A percentile compares a stretch with the other conserved stretches of the same genome.
phyloP scores from a whole-genome alignment of 2,797 vertebrate species.

The Megalops cyprinoides region DNA sequence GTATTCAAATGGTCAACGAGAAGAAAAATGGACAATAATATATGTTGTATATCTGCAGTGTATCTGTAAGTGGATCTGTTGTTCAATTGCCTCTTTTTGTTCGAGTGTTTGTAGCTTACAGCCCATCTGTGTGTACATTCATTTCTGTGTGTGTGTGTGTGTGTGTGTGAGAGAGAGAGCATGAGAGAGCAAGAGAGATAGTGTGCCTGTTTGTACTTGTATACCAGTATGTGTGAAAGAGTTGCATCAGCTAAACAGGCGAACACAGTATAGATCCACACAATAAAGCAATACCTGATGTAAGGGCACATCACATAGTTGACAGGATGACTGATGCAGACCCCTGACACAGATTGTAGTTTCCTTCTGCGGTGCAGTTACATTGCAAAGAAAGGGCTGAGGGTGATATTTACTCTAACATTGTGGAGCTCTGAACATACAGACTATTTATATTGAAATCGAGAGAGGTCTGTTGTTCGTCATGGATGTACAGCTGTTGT shows the following conservation, averaged over 20 bases:
- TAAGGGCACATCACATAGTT: conserved; percentile 38
- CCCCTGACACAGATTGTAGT: background rate
- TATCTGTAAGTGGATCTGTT: background rate
- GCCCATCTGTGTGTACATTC: conserved; percentile 16
- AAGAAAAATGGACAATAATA: conserved; percentile 31
- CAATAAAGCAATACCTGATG: conserved; percentile 52
- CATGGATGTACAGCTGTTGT: conserved; percentile 11
- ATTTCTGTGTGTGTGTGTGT: conserved; percentile 27
- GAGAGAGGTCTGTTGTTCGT: background rate
- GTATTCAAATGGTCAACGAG: conserved; percentile 3
- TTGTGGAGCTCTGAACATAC: conserved; percentile 15
- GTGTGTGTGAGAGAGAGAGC: conserved; percentile 21
- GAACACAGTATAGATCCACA: conserved; percentile 34
- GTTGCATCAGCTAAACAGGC: conserved; percentile 25
- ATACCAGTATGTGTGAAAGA: background rate
- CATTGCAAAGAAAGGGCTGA: conserved; percentile 26
- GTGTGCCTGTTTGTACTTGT: background rate
- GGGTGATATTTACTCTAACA: conserved; percentile 1
- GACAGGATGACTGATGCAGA: conserved; percentile 28
- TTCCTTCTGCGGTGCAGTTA: conserved; percentile 6
- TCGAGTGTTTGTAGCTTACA: background rate
- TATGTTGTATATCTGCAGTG: conserved; percentile 12
- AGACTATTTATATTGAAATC: conserved; percentile 18
- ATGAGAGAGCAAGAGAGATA: conserved; percentile 2
- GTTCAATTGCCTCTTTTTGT: conserved; percentile 1